Evolutionary conservation across 2,888 invertebrate genomes (phyloP), one percentile per base, ranked within the genome.

Genomic region (Sipha maydis): DNA sequence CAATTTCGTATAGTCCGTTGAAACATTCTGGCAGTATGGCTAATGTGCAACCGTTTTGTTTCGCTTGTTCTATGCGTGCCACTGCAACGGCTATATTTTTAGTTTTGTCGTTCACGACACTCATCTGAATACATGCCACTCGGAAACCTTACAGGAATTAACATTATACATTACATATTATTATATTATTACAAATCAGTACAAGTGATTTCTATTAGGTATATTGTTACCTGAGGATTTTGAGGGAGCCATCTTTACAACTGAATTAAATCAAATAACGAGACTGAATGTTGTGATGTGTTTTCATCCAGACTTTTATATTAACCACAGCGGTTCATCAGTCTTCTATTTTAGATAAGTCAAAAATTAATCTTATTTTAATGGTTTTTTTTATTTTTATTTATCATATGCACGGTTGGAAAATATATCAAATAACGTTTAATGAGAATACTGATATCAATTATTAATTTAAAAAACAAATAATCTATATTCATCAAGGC

Each of bases 1-100:
- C 93, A 83, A 95, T 95, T 88, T 98, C 98, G 92, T 98, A 98
- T 0, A 98, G 98, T 28, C 96, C 96, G 92, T 98, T 99, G 91
- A 98, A 99, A 92, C 97, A 98, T 92, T 99, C 99, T 0, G 95
- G 95, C 56, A 96, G 91, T 1, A 94, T 94, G 11, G 95, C 93
- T 19, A 95, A 90, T 76, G 94, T 93, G 0, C 95, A 95, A 0
- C 95, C 95, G 28, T 92, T 91, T 83, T 93, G 92, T 90, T 95
- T 95, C 0, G 97, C 97, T 90, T 94, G 93, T 89, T 94, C 93
- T 89, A 98, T 96, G 90, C 95, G 94, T 76, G 93, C 93, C 0
- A 95, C 92, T 0, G 97, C 97, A 90, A 94, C 94, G 48, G 93
- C 92, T 28, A 99, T 92, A 92, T 98, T 99, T 89, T 93, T 94